These are phyloP conservation scores for Atta cephalotes DNA, from an alignment of 1,140 invertebrate genomes.

Conservation along the genomic window DNA sequence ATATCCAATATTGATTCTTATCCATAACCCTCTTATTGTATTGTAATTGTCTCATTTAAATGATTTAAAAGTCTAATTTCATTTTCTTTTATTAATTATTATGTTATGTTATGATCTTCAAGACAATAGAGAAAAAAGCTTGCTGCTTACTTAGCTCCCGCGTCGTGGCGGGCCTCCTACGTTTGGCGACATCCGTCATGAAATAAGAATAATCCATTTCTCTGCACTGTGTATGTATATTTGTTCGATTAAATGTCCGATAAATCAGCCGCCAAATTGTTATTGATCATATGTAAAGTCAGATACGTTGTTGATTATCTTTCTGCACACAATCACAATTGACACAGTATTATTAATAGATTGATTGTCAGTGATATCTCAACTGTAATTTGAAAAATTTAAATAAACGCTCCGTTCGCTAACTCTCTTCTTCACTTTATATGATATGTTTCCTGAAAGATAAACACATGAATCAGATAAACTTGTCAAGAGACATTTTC, in stretches of 20 bases:
- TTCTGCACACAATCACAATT: not conserved
- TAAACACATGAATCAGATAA: not conserved
- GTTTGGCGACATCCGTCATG: slow-evolving; percentile 80
- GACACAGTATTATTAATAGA: not conserved
- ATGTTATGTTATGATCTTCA: not conserved
- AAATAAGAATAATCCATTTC: slow-evolving; percentile 83
- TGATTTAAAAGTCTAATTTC: too few species aligned
- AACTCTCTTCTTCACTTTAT: not conserved
- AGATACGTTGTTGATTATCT: not conserved
- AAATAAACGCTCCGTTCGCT: not conserved
- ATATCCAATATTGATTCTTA: too few species aligned
- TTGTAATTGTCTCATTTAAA: too few species aligned
- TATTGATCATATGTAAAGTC: not conserved
- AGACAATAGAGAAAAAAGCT: slow-evolving; percentile 6
- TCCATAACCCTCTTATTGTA: too few species aligned
- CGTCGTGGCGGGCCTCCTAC: slow-evolving; percentile 79
- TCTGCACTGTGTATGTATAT: slow-evolving; percentile 43
- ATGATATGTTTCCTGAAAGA: not conserved
- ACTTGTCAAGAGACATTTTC: slow-evolving; percentile 4
- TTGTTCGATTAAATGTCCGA: not conserved
- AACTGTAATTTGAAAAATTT: not conserved
- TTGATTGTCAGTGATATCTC: not conserved
- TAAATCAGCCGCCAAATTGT: not conserved
- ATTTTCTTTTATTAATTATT: not conserved
- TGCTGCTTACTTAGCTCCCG: slow-evolving; percentile 83